phyloP scores from a whole-genome alignment of 1,140 invertebrate genomes.

The Bradynema listronoti region DNA sequence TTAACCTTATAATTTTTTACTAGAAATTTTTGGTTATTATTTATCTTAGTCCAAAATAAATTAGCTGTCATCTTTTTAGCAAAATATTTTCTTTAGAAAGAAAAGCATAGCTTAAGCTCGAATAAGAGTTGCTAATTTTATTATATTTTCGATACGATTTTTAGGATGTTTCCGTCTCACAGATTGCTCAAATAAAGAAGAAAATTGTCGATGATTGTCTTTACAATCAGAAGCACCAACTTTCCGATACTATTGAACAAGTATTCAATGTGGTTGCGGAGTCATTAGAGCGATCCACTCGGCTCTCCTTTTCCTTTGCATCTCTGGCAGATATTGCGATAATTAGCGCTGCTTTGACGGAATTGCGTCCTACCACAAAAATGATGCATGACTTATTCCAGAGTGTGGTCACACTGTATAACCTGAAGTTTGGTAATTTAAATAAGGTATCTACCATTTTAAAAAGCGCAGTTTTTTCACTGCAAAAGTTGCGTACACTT shows the following conservation, averaged over 20 bases:
- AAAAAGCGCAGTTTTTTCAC: slow-evolving; percentile 20
- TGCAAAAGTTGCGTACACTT: slow-evolving; percentile 12
- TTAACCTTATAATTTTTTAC: neutral
- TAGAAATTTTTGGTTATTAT: neutral
- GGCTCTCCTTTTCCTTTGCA: slow-evolving; percentile 8
- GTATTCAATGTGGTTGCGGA: too few relatives aligned
- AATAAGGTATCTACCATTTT: slow-evolving; percentile 21
- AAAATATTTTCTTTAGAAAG: slow-evolving; percentile 1
- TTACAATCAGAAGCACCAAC: slow-evolving; percentile 13
- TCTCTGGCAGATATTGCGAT: neutral
- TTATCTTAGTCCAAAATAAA: neutral
- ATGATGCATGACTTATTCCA: slow-evolving; percentile 25
- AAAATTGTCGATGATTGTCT: slow-evolving; percentile 27
- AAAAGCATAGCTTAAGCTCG: too few relatives aligned
- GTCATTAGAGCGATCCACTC: too few relatives aligned
- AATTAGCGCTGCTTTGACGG: neutral
- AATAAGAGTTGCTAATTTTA: too few relatives aligned
- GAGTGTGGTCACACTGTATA: slow-evolving; percentile 16
- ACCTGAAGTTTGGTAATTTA: neutral
- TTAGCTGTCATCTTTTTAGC: neutral
- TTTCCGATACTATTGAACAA: slow-evolving; percentile 18
- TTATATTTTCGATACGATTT: too few relatives aligned
- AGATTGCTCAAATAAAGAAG: slow-evolving; percentile 20
- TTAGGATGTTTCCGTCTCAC: slow-evolving; percentile 14
- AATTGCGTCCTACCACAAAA: slow-evolving; percentile 17